phyloP scores from a whole-genome alignment of 1,140 invertebrate genomes.

The Panagrolaimus sp. region DNA sequence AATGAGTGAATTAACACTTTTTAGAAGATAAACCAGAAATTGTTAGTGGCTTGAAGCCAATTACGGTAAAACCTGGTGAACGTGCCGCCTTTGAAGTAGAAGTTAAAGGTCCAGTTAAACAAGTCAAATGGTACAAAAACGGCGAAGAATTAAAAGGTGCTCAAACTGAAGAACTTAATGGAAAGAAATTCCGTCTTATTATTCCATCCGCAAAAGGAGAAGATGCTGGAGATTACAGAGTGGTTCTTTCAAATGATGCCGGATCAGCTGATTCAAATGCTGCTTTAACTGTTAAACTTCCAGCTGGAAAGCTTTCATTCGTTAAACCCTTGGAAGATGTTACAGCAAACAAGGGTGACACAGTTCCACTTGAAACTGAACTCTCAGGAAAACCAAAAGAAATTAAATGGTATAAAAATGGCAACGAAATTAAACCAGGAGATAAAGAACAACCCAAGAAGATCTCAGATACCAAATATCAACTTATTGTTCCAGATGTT shows the following conservation, averaged over 20 bases:
- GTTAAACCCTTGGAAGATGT: slow-evolving; percentile 68
- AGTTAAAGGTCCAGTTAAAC: slow-evolving; percentile 76
- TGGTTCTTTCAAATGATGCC: slow-evolving; percentile 51
- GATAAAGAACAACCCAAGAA: slow-evolving; percentile 39
- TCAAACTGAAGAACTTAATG: slow-evolving; percentile 54
- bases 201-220: slow-evolving; percentile 60
- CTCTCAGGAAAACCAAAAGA: slow-evolving; percentile 15
- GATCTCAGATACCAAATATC: slow-evolving; percentile 40
- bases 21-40: slow-evolving; percentile 63
- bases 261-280: slow-evolving; percentile 50
- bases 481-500: slow-evolving; percentile 39
- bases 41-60: slow-evolving; percentile 67
- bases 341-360: slow-evolving; percentile 74
- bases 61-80: slow-evolving; percentile 72
- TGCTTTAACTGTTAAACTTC: slow-evolving; percentile 47
- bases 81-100: slow-evolving; percentile 71
- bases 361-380: slow-evolving; percentile 64
- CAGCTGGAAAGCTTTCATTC: slow-evolving; percentile 62
- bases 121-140: slow-evolving; percentile 75
- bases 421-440: slow-evolving; percentile 70
- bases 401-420: slow-evolving; percentile 64
- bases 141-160: slow-evolving; percentile 70
- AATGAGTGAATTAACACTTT: slow-evolving; percentile 28
- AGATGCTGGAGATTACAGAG: slow-evolving; percentile 62
- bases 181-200: slow-evolving; percentile 59